Conservation (phyloP, 1,140 invertebrate genomes). For the Thaumatotibia leucotreta region DNA sequence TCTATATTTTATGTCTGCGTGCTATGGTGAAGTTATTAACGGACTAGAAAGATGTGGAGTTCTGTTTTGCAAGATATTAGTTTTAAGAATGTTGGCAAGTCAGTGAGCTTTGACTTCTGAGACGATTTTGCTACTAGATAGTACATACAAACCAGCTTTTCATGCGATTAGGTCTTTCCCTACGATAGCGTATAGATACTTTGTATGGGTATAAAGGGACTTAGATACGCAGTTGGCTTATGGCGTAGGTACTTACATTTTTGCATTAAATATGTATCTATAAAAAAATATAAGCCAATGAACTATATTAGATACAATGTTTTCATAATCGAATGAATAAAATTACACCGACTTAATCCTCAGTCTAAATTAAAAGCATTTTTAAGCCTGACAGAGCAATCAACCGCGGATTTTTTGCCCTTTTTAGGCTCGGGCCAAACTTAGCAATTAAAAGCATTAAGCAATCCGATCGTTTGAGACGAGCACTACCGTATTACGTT, state of each 20-base stretch:
- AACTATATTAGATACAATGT: neutral
- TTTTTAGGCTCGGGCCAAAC: slow-evolving; percentile 25
- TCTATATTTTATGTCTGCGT: slow-evolving; percentile 27
- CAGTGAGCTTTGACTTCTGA: no score
- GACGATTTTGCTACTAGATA: no score
- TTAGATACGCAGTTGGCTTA: no score
- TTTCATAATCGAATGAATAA: neutral
- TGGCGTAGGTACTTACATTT: no score
- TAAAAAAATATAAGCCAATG: no score
- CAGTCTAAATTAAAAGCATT: slow-evolving; percentile 3
- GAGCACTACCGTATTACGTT: slow-evolving; percentile 72
- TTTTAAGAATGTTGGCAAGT: neutral
- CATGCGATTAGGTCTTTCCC: no score
- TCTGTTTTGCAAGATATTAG: slow-evolving; percentile 20
- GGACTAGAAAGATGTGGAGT: slow-evolving; percentile 8
- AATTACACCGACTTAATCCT: neutral
- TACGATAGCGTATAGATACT: no score
- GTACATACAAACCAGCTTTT: no score
- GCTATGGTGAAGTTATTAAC: slow-evolving; percentile 5
- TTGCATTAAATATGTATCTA: no score
- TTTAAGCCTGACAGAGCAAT: slow-evolving; percentile 5
- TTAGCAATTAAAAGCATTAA: slow-evolving; percentile 58
- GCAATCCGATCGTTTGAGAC: slow-evolving; percentile 56
- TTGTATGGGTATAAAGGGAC: no score
- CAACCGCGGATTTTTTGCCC: neutral